Evolutionary conservation across 2,797 vertebrate species (phyloP), one percentile per base, ranked within the genome.

Genomic region (Margarornis squamiger): DNA sequence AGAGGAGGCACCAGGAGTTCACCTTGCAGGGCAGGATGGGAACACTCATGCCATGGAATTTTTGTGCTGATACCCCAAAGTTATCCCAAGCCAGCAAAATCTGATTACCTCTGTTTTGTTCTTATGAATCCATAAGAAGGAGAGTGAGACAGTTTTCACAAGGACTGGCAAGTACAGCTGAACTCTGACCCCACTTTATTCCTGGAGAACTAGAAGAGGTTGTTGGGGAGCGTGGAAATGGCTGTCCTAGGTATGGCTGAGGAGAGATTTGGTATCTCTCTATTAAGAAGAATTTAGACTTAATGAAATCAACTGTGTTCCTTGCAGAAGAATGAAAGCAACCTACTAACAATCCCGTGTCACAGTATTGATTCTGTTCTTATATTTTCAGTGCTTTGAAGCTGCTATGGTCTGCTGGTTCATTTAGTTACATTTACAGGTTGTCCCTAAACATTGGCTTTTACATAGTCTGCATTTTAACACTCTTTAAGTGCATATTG

Each of bases 401-500:
- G 55, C 80, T 95, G 71, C 92, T 83, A 61, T 63, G 71, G 89
- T 92, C 75, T 93, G 65, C 84, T 92, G 86, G 76, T 91, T 96
- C 90, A 92, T 96, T 83, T 95, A 94, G 63, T 92, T 90, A 74
- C 80, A 59, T 89, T 95, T 84, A 80, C 79, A 90, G 81, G 84
- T 84, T 88, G 46, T 86, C 62, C 54, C 82, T 79, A 93, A 95
- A 94, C 87, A 86, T 49, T 88, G 73, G 34, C 67, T 88, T 91
- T 91, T 95, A 94, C 82, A 79, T 86, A 90, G 68, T 65, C 71
- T 93, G 90, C 86, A 92, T 96, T 95, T 94, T 94, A 91, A 94
- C 89, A 84, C 22, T 80, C 82, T 68, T 67, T 89, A 67, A 95
- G 86, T 78, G 78, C 79, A 34, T 79, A 91, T 91, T 22, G 9